These are phyloP conservation scores for Hipposideros larvatus DNA, from an alignment of 2,797 vertebrate species.

Conservation along the genomic window DNA sequence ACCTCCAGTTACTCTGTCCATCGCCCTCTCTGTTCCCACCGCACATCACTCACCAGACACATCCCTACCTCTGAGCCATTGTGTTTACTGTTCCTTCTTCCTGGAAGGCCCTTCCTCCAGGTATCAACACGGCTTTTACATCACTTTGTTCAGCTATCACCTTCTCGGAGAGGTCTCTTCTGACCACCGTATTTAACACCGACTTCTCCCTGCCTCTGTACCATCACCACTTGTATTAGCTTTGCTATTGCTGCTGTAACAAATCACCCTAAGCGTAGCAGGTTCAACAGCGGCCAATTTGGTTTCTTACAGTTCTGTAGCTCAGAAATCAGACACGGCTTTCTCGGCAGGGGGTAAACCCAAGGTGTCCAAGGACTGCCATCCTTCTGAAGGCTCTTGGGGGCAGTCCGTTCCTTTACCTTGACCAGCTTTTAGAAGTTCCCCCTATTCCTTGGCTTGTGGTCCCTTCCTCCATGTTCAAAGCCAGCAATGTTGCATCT, in stretches of 20 bases:
- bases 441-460: accelerated
- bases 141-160: not conserved
- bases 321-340: accelerated
- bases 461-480: not conserved
- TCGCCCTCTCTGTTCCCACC: accelerated
- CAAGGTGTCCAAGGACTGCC: accelerated
- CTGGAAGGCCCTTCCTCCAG: not conserved
- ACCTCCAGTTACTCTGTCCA: no score
- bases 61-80: not conserved
- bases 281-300: no score
- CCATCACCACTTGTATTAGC: not conserved
- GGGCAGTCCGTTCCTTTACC: accelerated
- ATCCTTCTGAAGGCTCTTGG: not conserved
- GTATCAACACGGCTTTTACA: accelerated
- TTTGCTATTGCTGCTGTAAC: not conserved
- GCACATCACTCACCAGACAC: not conserved
- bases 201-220: accelerated
- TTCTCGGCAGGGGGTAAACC: not conserved
- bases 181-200: accelerated
- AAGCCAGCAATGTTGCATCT: accelerated
- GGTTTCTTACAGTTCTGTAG: not conserved
- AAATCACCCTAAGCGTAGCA: accelerated
- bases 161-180: not conserved
- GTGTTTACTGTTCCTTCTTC: not conserved
- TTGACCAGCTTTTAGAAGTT: not conserved